Base-by-base conservation (phyloP, 2,113 vertebrate genomes). In the Cololabis saira region DNA sequence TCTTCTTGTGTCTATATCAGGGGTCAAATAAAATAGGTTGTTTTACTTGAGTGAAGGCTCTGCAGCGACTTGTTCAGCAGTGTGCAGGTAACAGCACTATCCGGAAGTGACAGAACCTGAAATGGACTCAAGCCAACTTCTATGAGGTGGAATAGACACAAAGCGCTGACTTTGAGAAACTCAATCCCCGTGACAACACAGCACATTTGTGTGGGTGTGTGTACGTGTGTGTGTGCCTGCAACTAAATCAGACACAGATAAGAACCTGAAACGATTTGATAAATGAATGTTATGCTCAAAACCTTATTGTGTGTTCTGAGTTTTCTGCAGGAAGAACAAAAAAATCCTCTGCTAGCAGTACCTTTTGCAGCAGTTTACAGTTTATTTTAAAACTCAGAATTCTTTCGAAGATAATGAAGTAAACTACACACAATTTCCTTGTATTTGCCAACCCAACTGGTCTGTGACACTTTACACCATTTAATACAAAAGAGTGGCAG, bases 151-250 rank as follows among this genome's bases (percentile, higher is more conserved):
- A 78, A 65, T 5, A 14, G 51, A 80, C 62, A 80, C 62, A 80
- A 69, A 87, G 58, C 76, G 87, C 87, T 91, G 89, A 91, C 82
- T 70, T 45, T 42, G 78, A 84, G 57, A 50, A 86, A 84, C 78
- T 55, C 58, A 56, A 81, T 30, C 80, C 71, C 70, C 64, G 59
- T 57, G 52, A 76, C 63, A 67, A 76, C 58, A 82, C 56, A 79
- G 57, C 49, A 12, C 57, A 62, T 80, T 64, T 65, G 6, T 66
- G 48, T 54, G 30, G 75, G 63, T 65, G 6, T 66, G 48, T 54
- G 21, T 78, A 60, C 30, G 21, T 50, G 42, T 68, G 59, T 57
- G 55, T 44, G 18, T 66, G 19, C 16, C 3, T 42, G 1, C 9
- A 48, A 18, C 45, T 10, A 17, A 47, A 47, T 17, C 22, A 51